Conservation (phyloP, 2,113 vertebrate species). For the Salvator merianae region DNA sequence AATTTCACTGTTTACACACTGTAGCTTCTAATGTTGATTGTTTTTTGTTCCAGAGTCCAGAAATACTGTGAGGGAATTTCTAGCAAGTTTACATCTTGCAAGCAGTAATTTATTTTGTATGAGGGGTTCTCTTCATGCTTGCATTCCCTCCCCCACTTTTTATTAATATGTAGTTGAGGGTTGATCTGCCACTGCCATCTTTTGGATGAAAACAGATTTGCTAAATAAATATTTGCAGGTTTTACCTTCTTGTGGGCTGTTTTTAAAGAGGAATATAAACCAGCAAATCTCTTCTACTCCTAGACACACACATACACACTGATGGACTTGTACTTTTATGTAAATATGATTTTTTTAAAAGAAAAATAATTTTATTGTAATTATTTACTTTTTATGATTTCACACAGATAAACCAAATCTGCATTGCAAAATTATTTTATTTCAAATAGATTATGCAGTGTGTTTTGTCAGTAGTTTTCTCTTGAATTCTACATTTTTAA, state of each 20-base stretch:
- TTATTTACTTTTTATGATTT: not conserved
- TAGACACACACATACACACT: no score
- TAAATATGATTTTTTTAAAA: accelerated
- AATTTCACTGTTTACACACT: not conserved
- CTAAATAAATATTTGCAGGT: not conserved
- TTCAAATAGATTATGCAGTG: not conserved
- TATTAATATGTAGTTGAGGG: not conserved
- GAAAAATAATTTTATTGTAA: accelerated
- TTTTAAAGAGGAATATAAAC: not conserved
- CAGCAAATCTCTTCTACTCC: no score
- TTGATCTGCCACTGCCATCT: conserved; percentile 47
- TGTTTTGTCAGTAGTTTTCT: not conserved
- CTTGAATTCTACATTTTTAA: not conserved
- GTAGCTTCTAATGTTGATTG: not conserved
- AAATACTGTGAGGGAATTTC: not conserved
- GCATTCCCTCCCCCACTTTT: accelerated
- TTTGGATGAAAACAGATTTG: conserved; percentile 30
- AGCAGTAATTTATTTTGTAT: not conserved
- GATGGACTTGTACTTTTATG: no score
- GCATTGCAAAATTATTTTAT: not conserved
- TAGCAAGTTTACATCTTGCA: not conserved
- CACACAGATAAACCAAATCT: not conserved
- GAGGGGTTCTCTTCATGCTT: accelerated
- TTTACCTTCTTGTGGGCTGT: conserved; percentile 1
- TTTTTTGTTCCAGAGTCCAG: not conserved